These are phyloP conservation scores for Tragulus kanchil DNA, from an alignment of 2,113 vertebrate species.

Conservation along the genomic window DNA sequence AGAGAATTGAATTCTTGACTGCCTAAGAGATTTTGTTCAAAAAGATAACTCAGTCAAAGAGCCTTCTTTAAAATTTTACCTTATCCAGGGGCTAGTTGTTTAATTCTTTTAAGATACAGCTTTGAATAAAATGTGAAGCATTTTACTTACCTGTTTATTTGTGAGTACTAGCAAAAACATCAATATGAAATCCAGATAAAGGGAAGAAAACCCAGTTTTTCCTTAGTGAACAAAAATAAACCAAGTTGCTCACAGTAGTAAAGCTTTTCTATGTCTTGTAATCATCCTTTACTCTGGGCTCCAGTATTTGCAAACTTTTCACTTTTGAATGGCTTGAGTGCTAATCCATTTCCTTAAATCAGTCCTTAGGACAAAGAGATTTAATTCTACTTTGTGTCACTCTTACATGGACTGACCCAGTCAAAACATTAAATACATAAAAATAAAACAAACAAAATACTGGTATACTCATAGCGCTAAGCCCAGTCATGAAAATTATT, in stretches of 20 bases:
- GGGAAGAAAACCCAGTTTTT: not conserved
- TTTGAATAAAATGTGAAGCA: constrained; percentile 41
- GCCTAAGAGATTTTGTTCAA: constrained; percentile 25
- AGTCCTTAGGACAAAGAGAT: not conserved
- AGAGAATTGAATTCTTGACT: not conserved
- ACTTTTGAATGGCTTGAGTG: not conserved
- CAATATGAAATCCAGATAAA: constrained; percentile 10
- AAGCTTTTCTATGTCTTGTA: not conserved
- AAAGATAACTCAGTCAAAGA: not conserved
- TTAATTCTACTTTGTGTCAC: not conserved
- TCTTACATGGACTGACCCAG: not conserved
- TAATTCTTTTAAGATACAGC: not conserved
- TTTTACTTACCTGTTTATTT: not conserved
- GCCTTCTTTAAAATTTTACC: not conserved
- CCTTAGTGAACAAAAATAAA: not conserved
- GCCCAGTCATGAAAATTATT: not conserved
- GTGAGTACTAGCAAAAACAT: not conserved
- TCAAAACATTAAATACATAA: constrained; percentile 4
- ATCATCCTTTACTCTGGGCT: not conserved
- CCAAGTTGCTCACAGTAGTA: not conserved
- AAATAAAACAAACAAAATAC: not conserved
- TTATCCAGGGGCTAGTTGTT: not conserved
- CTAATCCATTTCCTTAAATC: not conserved
- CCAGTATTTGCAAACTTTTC: constrained; percentile 21
- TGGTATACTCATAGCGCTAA: not conserved